Evolutionary conservation across 2,113 vertebrate genomes (phyloP), one percentile per base, ranked within the genome.

Genomic region (Calidris pugnax): DNA sequence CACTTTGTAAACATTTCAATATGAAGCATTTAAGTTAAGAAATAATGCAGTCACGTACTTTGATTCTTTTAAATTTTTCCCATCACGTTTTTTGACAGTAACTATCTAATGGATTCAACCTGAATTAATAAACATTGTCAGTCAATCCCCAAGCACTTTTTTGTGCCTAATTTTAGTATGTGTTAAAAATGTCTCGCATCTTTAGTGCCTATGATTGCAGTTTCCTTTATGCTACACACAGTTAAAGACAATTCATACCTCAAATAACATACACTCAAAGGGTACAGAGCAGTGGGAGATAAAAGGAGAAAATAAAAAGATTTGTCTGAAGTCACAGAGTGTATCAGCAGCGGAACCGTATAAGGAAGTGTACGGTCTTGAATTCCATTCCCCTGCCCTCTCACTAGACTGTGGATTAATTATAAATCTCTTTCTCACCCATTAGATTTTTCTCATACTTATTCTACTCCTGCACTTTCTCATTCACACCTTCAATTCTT

Each of bases 111-210:
- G 43, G 85, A 85, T 89, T 95, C 74, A 85, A 2, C 53, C 74
- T 96, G 91, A 93, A 93, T 96, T 95, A 95, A 91, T 95, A 93
- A 95, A 95, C 91, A 69, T 68, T 95, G 91, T 64, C 91, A 94
- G 94, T 91, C 78, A 81, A 93, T 95, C 94, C 85, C 87, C 32
- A 35, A 95, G 85, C 89, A 87, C 89, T 79, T 95, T 88, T 43
- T 81, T 69, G 39, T 96, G 74, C 74, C 73, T 95, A 87, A 95
- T 95, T 96, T 95, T 95, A 93, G 85, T 64, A 78, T 1, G 48
- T 72, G 81, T 89, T 95, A 91, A 93, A 94, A 97, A 95, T 26
- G 37, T 87, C 84, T 94, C 4, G 1, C 87, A 69, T 87, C 84
- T 69, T 89, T 75, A 80, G 53, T 96, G 87, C 50, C 55, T 94